Percentiles rank a stretch among this genome's conserved stretches.
Evolutionary conservation across 2,113 vertebrate species (phyloP).

Genomic region (Syrmaticus mikado): DNA sequence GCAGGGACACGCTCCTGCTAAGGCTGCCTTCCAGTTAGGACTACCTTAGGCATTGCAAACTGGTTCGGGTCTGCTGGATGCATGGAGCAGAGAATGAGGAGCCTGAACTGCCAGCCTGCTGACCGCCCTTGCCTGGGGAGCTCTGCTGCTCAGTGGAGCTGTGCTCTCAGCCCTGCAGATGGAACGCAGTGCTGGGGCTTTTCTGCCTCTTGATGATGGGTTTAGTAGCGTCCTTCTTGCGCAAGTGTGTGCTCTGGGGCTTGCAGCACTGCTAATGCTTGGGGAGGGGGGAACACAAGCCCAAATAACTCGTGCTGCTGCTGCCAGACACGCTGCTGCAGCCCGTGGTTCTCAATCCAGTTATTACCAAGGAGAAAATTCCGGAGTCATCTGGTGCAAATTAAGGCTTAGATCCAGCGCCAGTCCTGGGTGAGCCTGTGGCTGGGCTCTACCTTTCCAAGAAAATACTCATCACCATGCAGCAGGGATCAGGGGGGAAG

Average conservation of each 20-base stretch:
- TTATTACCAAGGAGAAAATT: background rate
- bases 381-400: conserved; percentile 33
- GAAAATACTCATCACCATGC: background rate
- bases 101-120: background rate
- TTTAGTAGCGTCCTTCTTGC: background rate
- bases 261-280: background rate
- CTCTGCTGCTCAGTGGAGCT: fast-evolving
- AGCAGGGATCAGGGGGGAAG: background rate
- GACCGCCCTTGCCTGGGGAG: background rate
- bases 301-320: background rate
- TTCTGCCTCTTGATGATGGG: background rate
- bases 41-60: fast-evolving
- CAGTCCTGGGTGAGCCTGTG: background rate
- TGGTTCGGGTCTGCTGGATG: background rate
- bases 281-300: background rate
- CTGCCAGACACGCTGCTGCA: background rate
- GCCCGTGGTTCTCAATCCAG: background rate
- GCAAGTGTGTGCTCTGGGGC: fast-evolving
- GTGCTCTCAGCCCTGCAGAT: background rate
- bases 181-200: background rate
- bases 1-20: background rate
- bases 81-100: background rate
- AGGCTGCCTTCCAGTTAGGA: background rate
- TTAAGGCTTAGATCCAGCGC: background rate
- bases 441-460: background rate